Evolutionary conservation across 2,888 invertebrate species (phyloP).

Genomic region (Xylota sylvarum): DNA sequence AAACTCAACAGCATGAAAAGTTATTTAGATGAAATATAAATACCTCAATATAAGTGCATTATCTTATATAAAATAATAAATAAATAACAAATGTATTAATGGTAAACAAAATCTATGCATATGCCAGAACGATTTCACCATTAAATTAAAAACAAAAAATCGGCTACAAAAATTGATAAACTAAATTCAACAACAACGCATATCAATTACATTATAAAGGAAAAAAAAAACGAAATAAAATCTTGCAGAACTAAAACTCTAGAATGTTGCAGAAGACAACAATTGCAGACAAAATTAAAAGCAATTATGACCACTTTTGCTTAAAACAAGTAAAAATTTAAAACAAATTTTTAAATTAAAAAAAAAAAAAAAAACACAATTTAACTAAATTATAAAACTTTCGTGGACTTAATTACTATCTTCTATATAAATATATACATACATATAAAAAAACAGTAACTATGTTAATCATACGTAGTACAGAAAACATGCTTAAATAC

Average conservation of each 20-base stretch:
- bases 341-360: background rate
- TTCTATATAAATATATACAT: slow-evolving; percentile 18
- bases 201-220: slow-evolving; percentile 58
- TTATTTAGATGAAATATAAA: slow-evolving; percentile 79
- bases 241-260: slow-evolving; percentile 10
- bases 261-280: slow-evolving; percentile 7
- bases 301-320: slow-evolving; percentile 28
- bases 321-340: slow-evolving; percentile 11
- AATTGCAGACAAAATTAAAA: slow-evolving; percentile 18
- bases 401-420: slow-evolving; percentile 62
- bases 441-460: slow-evolving; percentile 10
- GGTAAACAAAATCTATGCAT: slow-evolving; percentile 41
- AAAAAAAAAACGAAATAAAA: slow-evolving; percentile 14
- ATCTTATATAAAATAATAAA: slow-evolving; percentile 79
- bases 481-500: slow-evolving; percentile 23
- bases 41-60: slow-evolving; percentile 82
- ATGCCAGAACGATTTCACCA: slow-evolving; percentile 44
- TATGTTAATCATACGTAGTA: slow-evolving; percentile 1
- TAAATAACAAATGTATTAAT: slow-evolving; percentile 46
- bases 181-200: slow-evolving; percentile 61
- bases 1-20: slow-evolving; percentile 67
- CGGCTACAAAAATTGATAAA: slow-evolving; percentile 38
- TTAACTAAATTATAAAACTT: slow-evolving; percentile 47
- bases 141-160: slow-evolving; percentile 18
- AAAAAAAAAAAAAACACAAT: background rate